phyloP scores from a whole-genome alignment of 2,797 vertebrate genomes.

The Scleropages formosus region DNA sequence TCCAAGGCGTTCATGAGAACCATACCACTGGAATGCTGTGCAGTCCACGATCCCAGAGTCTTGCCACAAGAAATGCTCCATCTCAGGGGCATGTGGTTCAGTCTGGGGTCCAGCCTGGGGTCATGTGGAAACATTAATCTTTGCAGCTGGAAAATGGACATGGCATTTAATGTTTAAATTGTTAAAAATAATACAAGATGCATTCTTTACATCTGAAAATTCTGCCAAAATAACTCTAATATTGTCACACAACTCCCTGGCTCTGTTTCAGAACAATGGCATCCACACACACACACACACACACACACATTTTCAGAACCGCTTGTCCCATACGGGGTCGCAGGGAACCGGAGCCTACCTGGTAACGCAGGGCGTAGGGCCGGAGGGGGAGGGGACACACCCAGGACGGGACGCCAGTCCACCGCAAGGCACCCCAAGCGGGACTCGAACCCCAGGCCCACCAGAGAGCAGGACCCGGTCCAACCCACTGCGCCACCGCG shows the following conservation, averaged over 20 bases:
- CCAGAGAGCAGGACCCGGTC: too few species aligned
- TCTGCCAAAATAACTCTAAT: constrained; percentile 11
- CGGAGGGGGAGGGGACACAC: too few species aligned
- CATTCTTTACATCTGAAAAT: constrained; percentile 15
- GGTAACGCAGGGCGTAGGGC: too few species aligned
- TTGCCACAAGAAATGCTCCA: not conserved
- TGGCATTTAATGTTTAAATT: constrained; percentile 7
- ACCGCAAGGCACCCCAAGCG: too few species aligned
- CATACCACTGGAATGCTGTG: not conserved
- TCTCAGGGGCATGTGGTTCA: too few species aligned
- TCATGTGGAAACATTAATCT: not conserved
- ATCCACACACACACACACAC: too few species aligned
- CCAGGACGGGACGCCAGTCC: too few species aligned
- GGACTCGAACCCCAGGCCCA: too few species aligned
- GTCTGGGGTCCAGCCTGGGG: constrained; percentile 11
- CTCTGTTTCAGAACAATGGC: constrained; percentile 2
- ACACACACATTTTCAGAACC: too few species aligned
- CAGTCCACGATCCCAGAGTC: not conserved
- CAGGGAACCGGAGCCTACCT: too few species aligned
- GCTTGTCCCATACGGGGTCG: too few species aligned
- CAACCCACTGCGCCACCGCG: too few species aligned
- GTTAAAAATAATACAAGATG: constrained; percentile 9
- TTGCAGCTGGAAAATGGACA: constrained; percentile 15
- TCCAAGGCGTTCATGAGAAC: not conserved
- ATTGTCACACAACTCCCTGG: not conserved